Conservation (phyloP, 2,797 vertebrate species). For the Gymnoscopelus braueri region DNA sequence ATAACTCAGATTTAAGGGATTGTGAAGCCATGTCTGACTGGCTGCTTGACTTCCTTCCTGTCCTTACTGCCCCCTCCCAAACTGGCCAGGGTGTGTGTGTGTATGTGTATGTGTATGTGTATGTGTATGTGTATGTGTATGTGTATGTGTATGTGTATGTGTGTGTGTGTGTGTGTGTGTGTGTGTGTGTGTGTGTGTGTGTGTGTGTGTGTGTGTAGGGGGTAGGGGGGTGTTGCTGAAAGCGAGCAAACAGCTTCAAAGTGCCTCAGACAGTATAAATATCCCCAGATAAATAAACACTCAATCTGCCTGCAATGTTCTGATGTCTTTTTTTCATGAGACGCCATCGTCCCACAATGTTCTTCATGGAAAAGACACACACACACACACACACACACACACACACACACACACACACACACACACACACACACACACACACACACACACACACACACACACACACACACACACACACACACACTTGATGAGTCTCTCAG, state of each 20-base stretch:
- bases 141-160: no score
- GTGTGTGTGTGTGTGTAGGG: no score
- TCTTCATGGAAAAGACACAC: not conserved
- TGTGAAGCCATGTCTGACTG: conserved; percentile 24
- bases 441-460: conserved; percentile 34
- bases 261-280: conserved; percentile 69
- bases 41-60: conserved; percentile 40
- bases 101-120: no score
- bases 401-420: conserved; percentile 26
- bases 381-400: conserved; percentile 27
- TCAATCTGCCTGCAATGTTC: conserved; percentile 59
- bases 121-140: no score
- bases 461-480: conserved; percentile 26
- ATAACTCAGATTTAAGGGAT: not conserved
- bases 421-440: not conserved
- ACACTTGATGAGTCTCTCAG: conserved; percentile 37
- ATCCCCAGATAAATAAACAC: conserved; percentile 76
- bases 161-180: no score
- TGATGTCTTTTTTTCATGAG: conserved; percentile 64
- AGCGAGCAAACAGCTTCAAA: conserved; percentile 75
- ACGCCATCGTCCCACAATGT: conserved; percentile 23
- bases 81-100: conserved; percentile 19
- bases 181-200: no score
- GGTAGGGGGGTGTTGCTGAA: conserved; percentile 49
- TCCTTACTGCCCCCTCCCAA: conserved; percentile 21